Conservation (phyloP, 2,888 invertebrate genomes). For the Drosophila paucipuncta region DNA sequence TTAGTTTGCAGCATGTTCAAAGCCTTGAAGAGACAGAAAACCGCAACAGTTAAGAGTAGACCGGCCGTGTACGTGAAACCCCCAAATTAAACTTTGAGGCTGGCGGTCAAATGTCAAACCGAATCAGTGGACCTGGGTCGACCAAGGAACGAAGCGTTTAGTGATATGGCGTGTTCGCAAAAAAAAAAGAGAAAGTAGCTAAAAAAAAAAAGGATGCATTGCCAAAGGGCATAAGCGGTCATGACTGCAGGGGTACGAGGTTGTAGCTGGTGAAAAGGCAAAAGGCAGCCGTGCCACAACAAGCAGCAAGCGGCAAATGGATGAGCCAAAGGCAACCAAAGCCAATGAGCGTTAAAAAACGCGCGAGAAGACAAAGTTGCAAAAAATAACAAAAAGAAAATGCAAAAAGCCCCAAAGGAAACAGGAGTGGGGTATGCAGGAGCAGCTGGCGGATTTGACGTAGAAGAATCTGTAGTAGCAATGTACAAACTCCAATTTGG, state of each 20-base stretch:
- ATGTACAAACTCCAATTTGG: conserved; percentile 73
- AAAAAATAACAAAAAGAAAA: conserved; percentile 21
- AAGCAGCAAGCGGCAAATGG: conserved; percentile 38
- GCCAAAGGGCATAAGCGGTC: conserved; percentile 3
- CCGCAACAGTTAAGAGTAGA: conserved; percentile 47
- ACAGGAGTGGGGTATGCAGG: neutral
- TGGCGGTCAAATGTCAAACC: conserved; percentile 46
- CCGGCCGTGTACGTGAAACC: conserved; percentile 55
- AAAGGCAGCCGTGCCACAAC: conserved; percentile 61
- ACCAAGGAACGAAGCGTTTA: conserved; percentile 29
- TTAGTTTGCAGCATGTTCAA: conserved; percentile 1
- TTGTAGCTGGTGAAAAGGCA: conserved; percentile 54
- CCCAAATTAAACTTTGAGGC: conserved; percentile 68
- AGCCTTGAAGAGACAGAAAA: conserved; percentile 5
- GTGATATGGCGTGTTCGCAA: conserved; percentile 22
- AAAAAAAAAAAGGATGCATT: conserved; percentile 8
- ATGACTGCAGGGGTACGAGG: conserved; percentile 6
- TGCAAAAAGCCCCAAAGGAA: conserved; percentile 18
- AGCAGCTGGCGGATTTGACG: conserved; percentile 8
- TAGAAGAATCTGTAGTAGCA: conserved; percentile 46
- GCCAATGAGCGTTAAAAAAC: conserved; percentile 73
- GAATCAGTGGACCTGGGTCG: conserved; percentile 17
- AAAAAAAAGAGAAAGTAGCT: conserved; percentile 20
- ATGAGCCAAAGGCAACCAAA: conserved; percentile 54
- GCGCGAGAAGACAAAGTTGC: conserved; percentile 37